These are phyloP conservation scores for Tipula helvola DNA, from an alignment of 2,888 invertebrate genomes.

Conservation along the genomic window DNA sequence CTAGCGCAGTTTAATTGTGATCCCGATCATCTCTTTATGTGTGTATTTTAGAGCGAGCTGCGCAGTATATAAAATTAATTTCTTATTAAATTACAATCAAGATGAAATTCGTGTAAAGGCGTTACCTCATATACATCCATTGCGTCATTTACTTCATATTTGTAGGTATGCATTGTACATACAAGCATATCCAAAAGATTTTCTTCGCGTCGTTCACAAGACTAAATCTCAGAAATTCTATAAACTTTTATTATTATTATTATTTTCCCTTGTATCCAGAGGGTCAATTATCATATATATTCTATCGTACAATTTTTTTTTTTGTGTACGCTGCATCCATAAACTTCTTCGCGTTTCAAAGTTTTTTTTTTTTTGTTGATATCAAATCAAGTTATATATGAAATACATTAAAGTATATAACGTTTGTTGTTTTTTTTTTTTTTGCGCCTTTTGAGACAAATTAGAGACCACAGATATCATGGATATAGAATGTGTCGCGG, in stretches of 20 bases:
- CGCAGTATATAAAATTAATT: background rate
- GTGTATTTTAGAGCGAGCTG: background rate
- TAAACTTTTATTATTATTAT: background rate
- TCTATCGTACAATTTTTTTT: background rate
- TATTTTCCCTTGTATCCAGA: background rate
- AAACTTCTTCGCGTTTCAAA: background rate
- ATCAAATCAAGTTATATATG: background rate
- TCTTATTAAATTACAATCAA: background rate
- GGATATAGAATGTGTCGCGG: background rate
- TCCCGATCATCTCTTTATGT: background rate
- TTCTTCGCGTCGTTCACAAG: background rate
- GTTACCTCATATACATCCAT: background rate
- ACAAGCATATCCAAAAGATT: background rate
- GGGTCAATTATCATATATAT: background rate
- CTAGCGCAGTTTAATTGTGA: background rate
- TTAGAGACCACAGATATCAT: background rate
- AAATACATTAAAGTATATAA: background rate
- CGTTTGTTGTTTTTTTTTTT: background rate
- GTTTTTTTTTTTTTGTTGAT: background rate
- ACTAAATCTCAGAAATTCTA: background rate
- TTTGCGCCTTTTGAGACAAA: conserved; percentile 4
- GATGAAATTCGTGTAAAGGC: background rate
- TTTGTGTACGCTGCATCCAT: background rate
- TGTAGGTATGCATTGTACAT: background rate
- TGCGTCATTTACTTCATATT: background rate